phyloP scores from a whole-genome alignment of 2,113 vertebrate genomes.

The Crotalus tigris region DNA sequence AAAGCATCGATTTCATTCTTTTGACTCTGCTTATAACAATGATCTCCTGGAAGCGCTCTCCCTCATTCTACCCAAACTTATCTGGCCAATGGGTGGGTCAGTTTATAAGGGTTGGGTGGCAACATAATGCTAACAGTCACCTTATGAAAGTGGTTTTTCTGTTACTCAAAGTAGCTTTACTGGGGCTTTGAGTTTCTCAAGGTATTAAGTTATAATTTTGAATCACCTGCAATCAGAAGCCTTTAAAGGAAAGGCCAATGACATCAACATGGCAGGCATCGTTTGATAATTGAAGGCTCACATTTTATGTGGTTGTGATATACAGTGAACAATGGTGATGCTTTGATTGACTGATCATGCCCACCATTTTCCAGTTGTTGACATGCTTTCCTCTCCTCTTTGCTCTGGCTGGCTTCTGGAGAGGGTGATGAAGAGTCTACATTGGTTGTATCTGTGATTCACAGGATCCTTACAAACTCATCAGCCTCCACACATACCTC shows the following conservation, averaged over 20 bases:
- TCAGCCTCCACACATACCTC: not conserved
- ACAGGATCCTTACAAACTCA: not conserved
- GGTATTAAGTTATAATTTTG: not conserved
- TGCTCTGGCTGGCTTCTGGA: not conserved
- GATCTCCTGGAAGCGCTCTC: not conserved
- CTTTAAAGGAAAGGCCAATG: not conserved
- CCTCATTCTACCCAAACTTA: not conserved
- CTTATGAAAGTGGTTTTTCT: not conserved
- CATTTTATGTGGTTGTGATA: not conserved
- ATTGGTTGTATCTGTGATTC: not conserved
- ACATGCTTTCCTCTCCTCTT: not conserved
- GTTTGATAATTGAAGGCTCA: not conserved
- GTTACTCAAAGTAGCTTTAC: not conserved
- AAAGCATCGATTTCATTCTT: not conserved
- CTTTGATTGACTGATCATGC: not conserved
- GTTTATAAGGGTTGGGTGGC: not conserved
- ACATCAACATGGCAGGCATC: not conserved
- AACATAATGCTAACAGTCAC: not conserved
- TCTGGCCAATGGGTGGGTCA: not conserved
- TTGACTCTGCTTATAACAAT: not conserved
- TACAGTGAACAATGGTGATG: not conserved
- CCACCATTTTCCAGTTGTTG: not conserved
- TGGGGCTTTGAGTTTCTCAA: not conserved
- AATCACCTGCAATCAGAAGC: not conserved
- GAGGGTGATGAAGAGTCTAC: not conserved